These are phyloP conservation scores for Chaetodon trifascialis DNA, from an alignment of 2,113 vertebrate species.

Conservation along the genomic window DNA sequence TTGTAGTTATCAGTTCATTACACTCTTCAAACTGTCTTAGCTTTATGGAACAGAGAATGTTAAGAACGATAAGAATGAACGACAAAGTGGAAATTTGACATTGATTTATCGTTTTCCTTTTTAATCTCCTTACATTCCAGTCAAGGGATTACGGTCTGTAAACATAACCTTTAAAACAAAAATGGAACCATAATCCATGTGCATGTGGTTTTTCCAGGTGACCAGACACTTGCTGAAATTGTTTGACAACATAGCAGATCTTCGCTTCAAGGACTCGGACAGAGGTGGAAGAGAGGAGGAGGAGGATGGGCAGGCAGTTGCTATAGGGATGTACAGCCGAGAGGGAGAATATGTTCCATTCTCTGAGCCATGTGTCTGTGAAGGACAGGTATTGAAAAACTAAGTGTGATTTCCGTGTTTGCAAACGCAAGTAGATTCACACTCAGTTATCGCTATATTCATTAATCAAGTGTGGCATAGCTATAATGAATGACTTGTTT, in stretches of 20 bases:
- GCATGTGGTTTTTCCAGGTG: slow-evolving; percentile 74
- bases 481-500: background rate
- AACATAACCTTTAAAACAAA: slow-evolving; percentile 5
- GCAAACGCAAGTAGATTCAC: background rate
- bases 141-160: background rate
- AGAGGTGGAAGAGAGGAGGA: slow-evolving; percentile 49
- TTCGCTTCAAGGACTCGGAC: slow-evolving; percentile 81
- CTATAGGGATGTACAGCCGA: slow-evolving; percentile 84
- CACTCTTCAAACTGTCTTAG: background rate
- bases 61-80: slow-evolving; percentile 26
- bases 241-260: slow-evolving; percentile 84
- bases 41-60: background rate
- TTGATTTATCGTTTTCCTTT: background rate
- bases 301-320: slow-evolving; percentile 52
- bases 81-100: background rate
- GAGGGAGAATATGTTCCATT: slow-evolving; percentile 84
- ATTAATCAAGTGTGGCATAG: background rate
- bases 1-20: background rate
- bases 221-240: slow-evolving; percentile 86
- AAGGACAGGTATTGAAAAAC: slow-evolving; percentile 77
- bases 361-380: slow-evolving; percentile 77
- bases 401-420: background rate
- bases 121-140: background rate
- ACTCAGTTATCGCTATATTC: background rate
- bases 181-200: background rate